Conservation (phyloP, 2,888 invertebrate genomes). For the Chydorus sphaericus region DNA sequence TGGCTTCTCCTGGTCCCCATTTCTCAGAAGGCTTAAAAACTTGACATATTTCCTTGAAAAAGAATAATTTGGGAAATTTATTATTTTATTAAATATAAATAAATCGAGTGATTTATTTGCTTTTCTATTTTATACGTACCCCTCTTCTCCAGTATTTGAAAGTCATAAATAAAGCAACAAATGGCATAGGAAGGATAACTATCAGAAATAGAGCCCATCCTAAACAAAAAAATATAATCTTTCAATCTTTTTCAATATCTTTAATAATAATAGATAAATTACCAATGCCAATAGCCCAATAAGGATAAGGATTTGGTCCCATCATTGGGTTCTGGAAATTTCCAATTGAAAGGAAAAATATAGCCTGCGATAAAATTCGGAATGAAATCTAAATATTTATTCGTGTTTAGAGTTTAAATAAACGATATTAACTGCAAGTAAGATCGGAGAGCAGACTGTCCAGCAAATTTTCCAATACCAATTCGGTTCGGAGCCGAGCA, state of each 20-base stretch:
- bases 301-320: conserved; percentile 2
- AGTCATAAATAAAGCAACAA: not conserved
- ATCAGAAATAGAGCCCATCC: not conserved
- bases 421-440: conserved; percentile 27
- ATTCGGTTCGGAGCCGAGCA: conserved; percentile 22
- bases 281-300: conserved; percentile 7
- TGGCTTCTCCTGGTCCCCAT: not conserved
- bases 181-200: not conserved
- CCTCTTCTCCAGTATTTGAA: not conserved
- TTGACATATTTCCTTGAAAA: not conserved
- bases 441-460: conserved; percentile 28
- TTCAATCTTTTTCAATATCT: too few relatives aligned
- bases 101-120: too few relatives aligned
- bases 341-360: not conserved
- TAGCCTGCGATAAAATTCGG: too few relatives aligned
- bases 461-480: conserved; percentile 31
- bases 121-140: not conserved
- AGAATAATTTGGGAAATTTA: too few relatives aligned
- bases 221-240: not conserved
- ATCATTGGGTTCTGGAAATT: conserved; percentile 4
- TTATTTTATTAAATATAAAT: too few relatives aligned
- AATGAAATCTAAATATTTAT: too few relatives aligned
- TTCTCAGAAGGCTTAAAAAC: not conserved
- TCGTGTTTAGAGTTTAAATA: too few relatives aligned
- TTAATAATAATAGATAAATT: too few relatives aligned